Evolutionary conservation across 1,140 invertebrate genomes (phyloP).

Genomic region (Philaenus spumarius): DNA sequence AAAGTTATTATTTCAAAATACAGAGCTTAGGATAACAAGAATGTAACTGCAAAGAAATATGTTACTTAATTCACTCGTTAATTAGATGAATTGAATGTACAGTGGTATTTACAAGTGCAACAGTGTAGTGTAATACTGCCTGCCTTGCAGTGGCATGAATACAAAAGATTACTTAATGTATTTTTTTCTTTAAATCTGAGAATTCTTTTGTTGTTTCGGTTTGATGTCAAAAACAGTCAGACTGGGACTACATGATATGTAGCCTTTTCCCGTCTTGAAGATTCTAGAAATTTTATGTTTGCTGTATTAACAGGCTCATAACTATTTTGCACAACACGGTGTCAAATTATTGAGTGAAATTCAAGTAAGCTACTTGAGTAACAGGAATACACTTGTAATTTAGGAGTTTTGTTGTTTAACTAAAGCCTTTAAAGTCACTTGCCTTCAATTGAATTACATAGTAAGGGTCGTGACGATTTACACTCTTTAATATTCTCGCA

Average conservation of each 20-base stretch:
- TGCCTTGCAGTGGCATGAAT: not conserved
- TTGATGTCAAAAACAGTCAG: slow-evolving; percentile 2
- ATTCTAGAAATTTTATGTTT: slow-evolving; percentile 8
- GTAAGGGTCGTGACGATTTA: slow-evolving; percentile 16
- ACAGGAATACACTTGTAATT: slow-evolving; percentile 22
- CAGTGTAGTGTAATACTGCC: not conserved
- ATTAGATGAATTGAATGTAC: too few species aligned
- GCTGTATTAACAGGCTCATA: not conserved
- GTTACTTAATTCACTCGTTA: too few species aligned
- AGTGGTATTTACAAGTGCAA: not conserved
- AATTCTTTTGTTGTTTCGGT: not conserved
- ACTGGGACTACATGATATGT: not conserved
- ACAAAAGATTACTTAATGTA: not conserved
- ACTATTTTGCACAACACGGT: not conserved
- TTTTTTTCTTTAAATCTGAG: not conserved
- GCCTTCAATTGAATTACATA: slow-evolving; percentile 17
- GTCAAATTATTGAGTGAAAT: slow-evolving; percentile 8
- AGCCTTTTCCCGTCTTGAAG: not conserved
- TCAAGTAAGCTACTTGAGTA: slow-evolving; percentile 13
- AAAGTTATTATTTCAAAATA: too few species aligned
- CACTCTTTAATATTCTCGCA: slow-evolving; percentile 18
- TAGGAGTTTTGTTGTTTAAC: slow-evolving; percentile 9
- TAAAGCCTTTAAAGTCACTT: slow-evolving; percentile 21
- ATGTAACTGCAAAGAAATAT: too few species aligned
- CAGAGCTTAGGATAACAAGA: too few species aligned